A percentile compares a stretch with the other conserved stretches of the same genome.
phyloP scores from a whole-genome alignment of 2,113 vertebrate species.

The Gasterosteus nipponicus region DNA sequence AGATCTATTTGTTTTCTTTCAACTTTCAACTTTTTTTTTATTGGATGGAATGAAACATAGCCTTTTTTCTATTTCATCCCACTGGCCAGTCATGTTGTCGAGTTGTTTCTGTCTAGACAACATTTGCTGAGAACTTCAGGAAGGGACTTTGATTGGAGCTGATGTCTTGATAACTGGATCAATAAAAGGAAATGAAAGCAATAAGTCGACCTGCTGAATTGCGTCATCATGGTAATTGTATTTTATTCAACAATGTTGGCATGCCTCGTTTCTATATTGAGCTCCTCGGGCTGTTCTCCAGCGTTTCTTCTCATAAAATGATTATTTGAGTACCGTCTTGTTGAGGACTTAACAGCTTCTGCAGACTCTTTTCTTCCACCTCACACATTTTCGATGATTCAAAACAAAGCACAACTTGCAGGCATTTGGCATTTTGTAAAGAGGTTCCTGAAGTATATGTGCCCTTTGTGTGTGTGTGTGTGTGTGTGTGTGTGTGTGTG shows the following conservation, averaged over 20 bases:
- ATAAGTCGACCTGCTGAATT: slow-evolving; percentile 22
- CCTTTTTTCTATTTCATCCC: slow-evolving; percentile 7
- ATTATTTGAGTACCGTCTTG: slow-evolving; percentile 6
- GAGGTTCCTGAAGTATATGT: slow-evolving; percentile 15
- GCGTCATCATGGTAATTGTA: neutral
- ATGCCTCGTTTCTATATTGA: neutral
- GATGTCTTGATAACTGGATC: slow-evolving; percentile 49
- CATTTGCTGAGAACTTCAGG: slow-evolving; percentile 10
- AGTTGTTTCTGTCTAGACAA: slow-evolving; percentile 33
- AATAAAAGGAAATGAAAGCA: slow-evolving; percentile 67
- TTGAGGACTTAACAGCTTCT: neutral
- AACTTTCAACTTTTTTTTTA: slow-evolving; percentile 27
- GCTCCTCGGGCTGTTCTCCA: neutral
- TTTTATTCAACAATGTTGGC: neutral
- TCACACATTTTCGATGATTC: slow-evolving; percentile 19
- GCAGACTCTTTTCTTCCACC: neutral
- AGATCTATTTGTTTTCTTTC: slow-evolving; percentile 19
- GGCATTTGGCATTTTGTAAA: slow-evolving; percentile 21
- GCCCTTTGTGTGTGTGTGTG: neutral
- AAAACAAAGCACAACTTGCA: neutral
- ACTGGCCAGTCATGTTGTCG: slow-evolving; percentile 33
- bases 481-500: no score
- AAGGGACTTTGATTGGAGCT: slow-evolving; percentile 32
- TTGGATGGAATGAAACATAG: slow-evolving; percentile 31
- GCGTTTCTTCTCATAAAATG: neutral